These are phyloP conservation scores for Elaphurus davidianus DNA, from an alignment of 2,113 vertebrate species.

Conservation along the genomic window DNA sequence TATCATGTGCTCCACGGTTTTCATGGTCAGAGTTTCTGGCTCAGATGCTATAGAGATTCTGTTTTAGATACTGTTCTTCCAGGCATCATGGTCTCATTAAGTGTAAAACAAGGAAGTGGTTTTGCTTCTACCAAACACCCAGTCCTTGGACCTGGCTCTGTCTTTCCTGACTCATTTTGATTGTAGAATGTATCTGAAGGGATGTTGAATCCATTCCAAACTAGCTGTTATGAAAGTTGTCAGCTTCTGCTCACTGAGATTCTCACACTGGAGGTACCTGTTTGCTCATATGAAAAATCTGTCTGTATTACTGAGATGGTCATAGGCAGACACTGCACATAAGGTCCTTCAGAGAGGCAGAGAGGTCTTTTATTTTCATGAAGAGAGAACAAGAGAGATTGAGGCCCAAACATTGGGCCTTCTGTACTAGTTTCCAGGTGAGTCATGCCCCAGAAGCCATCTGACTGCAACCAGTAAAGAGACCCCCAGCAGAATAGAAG, in stretches of 20 bases:
- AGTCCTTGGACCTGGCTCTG: neutral
- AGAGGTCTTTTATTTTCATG: neutral
- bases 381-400: neutral
- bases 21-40: neutral
- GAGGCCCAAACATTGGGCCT: neutral
- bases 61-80: neutral
- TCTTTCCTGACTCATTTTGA: neutral
- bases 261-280: neutral
- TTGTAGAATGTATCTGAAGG: neutral
- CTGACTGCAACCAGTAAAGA: neutral
- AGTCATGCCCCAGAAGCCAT: neutral
- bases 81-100: neutral
- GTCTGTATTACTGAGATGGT: neutral
- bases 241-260: neutral
- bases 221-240: neutral
- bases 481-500: neutral
- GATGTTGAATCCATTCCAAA: neutral
- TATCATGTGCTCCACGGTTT: accelerated
- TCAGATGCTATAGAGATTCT: neutral
- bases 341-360: neutral
- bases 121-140: neutral
- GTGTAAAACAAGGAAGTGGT: neutral
- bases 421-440: neutral
- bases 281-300: neutral
- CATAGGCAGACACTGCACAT: neutral